Evolutionary conservation across 2,888 invertebrate species (phyloP).

Genomic region (Amiota mariae): DNA sequence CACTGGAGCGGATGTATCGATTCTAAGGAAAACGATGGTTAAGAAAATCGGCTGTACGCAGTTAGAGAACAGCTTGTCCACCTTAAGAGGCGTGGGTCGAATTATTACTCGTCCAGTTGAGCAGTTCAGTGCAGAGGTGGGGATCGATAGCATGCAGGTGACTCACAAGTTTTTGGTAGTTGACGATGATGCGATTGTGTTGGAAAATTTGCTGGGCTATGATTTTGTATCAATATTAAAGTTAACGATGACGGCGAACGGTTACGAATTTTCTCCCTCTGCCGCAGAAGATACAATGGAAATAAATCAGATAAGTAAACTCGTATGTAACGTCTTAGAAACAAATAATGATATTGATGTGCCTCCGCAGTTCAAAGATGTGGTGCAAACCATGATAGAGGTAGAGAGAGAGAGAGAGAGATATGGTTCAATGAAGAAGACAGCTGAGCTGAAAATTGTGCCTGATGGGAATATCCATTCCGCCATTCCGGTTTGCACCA

Average conservation of each 20-base stretch:
- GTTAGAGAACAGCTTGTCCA: too few relatives aligned
- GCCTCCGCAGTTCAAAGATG: not conserved
- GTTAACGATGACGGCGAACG: not conserved
- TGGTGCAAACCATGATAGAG: not conserved
- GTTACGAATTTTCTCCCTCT: not conserved
- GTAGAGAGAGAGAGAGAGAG: too few relatives aligned
- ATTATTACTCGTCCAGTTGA: too few relatives aligned
- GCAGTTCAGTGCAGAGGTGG: too few relatives aligned
- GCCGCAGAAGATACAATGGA: not conserved
- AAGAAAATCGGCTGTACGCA: not conserved
- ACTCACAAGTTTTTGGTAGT: not conserved
- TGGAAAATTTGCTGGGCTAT: not conserved
- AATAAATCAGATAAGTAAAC: not conserved
- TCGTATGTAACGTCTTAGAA: not conserved
- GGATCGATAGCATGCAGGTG: too few relatives aligned
- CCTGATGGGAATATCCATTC: constrained; percentile 7
- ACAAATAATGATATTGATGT: not conserved
- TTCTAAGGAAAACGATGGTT: not conserved
- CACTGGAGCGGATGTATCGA: not conserved
- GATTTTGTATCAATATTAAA: not conserved
- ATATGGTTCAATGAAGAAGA: not conserved
- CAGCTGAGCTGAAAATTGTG: not conserved
- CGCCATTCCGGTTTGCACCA: not conserved
- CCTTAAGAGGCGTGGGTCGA: too few relatives aligned
- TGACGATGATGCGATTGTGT: not conserved